Base-by-base conservation (phyloP, 2,797 vertebrate genomes). In the Microtus californicus region DNA sequence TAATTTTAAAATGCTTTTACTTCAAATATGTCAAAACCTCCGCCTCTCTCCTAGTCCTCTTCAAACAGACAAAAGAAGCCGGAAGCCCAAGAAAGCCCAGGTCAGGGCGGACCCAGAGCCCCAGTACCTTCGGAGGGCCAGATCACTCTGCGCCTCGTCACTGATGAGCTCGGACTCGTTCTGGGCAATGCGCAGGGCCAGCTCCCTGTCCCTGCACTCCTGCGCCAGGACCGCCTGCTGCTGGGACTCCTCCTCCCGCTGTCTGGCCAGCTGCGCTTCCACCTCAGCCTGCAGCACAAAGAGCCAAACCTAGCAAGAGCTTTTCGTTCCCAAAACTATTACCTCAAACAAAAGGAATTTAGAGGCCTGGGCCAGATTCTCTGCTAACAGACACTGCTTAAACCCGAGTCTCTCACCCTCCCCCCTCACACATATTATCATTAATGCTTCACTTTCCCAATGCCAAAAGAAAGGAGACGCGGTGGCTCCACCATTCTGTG, bases 91-190 rank as follows among this genome's bases (percentile, higher is more conserved):
- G 43, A 17, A 7, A 40, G 79, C 29, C 29, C 45, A 69, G 31
- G 51, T 43, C 29, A 31, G 56, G 27, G 4, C 31, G 27, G 0
- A n/a, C 45, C 27, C 69, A 15, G 21, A 67, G 29, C 25, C 45
- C 12, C 85, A 3, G 80, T 98, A 99, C 99, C 99, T 99, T 97
- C 99, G 99, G 82, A 99, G 98, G 1, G 98, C 98, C 0, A 95
- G 76, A 79, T 99, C 99, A 0, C 89, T 97, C 67, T 98, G 98
- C 12, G 96, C 96, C 95, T 99, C 99, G 5, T 99, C 99, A 0
- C 98, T 99, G 97, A 99, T 99, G 83, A 99, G 99, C 95, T 99
- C 99, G 0, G 99, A 97, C 92, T 99, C 99, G 6, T 99, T 99
- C 97, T 99, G 99, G 29, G 99, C 99, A 73, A 99, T 99, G 91